Percentiles rank a stretch among this genome's conserved stretches.
phyloP scores from a whole-genome alignment of 2,113 vertebrate species.

The Corydoras maculifer region DNA sequence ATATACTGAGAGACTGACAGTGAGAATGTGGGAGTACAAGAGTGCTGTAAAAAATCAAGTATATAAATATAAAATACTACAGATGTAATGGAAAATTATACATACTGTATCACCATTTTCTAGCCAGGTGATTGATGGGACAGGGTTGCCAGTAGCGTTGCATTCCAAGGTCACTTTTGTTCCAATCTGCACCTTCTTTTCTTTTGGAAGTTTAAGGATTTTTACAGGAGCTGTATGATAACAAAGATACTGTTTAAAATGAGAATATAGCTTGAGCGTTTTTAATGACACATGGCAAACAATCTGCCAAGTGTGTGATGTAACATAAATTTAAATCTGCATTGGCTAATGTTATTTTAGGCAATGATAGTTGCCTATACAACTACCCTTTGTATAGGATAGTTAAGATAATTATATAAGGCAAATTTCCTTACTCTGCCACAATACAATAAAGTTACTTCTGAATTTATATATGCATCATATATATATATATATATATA shows the following conservation, averaged over 20 bases:
- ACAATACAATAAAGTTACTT: too few species aligned
- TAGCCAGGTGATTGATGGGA: conserved; percentile 87
- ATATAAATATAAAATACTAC: not conserved
- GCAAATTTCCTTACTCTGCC: too few species aligned
- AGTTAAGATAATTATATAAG: too few species aligned
- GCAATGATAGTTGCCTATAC: too few species aligned
- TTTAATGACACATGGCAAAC: not conserved
- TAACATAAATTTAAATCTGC: too few species aligned
- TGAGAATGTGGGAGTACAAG: not conserved
- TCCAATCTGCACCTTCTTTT: conserved; percentile 83
- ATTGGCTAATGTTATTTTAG: too few species aligned
- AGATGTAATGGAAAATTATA: conserved; percentile 28
- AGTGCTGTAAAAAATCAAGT: not conserved
- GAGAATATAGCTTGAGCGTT: not conserved
- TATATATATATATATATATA: too few species aligned
- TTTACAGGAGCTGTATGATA: conserved; percentile 80
- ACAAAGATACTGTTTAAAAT: conserved; percentile 16
- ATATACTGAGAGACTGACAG: not conserved
- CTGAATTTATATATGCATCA: too few species aligned
- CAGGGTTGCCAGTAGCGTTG: conserved; percentile 82
- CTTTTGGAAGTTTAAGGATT: conserved; percentile 85
- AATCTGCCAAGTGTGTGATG: too few species aligned
- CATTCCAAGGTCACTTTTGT: conserved; percentile 82
- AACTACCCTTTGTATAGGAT: too few species aligned
- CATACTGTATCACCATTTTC: conserved; percentile 94